Base-by-base conservation (phyloP, 1,140 invertebrate genomes). In the Gryon sp. region DNA sequence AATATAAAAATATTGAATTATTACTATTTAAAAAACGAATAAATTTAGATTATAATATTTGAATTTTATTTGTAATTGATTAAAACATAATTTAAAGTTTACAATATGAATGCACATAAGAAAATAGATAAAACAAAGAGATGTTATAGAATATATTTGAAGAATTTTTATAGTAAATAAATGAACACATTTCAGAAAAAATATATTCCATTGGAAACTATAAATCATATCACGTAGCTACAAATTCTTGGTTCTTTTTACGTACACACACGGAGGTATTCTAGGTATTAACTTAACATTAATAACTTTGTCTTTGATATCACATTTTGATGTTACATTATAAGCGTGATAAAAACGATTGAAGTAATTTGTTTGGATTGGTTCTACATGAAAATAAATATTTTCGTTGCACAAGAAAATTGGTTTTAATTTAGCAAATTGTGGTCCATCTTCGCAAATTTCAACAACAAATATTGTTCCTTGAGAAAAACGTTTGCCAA, bases 391-490 rank as follows among this genome's bases (percentile, higher is more conserved):
- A 16, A 48, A 48, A 30, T 48, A 48, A 30, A 48, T 11, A 7
- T 48, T 15, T n/a, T 30, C 15, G 2, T 30, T 16, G 15, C 5
- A 30, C 2, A 3, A 16, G n/a, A 48, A 48, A 8, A 48, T 48
- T 2, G 18, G n/a, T 18, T 18, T 1, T 32, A 48, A 18, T 18
- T 0, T 15, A 20, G 24, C 45, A 48, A 48, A 48, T 48, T 26
- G 6, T 18, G 26, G 24, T 14, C 45, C 45, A 32, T 30, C 9
- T 15, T 48, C 45, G 0, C 2, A 4, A 4, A 48, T 48, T 48
- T 30, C n/a, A 9, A 18, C 1, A n/a, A 48, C 45, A 30, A 48
- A 16, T 9, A 48, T 11, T 30, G 45, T 30, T 48, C 26, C 45
- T n/a, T 1, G 15, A 18, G 45, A 48, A 48, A 48, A 48, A 15